Evolutionary conservation across 2,797 vertebrate species (phyloP).

Genomic region (Phylloscopus collybita): DNA sequence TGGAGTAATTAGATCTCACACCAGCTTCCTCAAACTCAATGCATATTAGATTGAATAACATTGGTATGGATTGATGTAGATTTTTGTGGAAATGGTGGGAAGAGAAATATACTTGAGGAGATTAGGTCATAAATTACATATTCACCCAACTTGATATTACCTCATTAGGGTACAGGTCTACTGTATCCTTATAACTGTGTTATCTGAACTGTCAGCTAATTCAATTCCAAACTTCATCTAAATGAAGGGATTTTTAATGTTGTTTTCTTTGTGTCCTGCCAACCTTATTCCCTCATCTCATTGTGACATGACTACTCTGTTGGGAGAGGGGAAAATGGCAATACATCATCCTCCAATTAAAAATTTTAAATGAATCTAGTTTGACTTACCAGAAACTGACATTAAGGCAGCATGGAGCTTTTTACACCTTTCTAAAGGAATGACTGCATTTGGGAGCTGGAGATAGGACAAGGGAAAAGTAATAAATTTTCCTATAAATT

Average conservation of each 20-base stretch:
- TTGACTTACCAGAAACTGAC: background rate
- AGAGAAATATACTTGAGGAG: background rate
- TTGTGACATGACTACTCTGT: background rate
- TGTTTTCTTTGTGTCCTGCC: background rate
- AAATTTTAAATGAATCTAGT: background rate
- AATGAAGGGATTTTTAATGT: background rate
- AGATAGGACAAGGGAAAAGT: background rate
- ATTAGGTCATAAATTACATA: conserved; percentile 25
- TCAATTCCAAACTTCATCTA: background rate
- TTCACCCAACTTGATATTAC: background rate
- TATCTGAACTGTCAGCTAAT: background rate
- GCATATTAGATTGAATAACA: background rate
- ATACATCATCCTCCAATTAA: background rate
- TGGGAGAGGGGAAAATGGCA: background rate
- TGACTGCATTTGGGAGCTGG: background rate
- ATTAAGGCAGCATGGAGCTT: background rate
- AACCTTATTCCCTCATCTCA: background rate
- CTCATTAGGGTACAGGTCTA: background rate
- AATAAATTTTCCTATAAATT: background rate
- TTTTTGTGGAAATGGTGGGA: background rate
- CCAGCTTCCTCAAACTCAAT: background rate
- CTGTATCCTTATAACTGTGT: background rate
- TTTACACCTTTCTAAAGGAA: background rate
- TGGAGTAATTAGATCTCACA: background rate
- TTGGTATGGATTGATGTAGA: background rate